Conservation (phyloP, 2,888 invertebrate species). For the Erebia palarica region DNA sequence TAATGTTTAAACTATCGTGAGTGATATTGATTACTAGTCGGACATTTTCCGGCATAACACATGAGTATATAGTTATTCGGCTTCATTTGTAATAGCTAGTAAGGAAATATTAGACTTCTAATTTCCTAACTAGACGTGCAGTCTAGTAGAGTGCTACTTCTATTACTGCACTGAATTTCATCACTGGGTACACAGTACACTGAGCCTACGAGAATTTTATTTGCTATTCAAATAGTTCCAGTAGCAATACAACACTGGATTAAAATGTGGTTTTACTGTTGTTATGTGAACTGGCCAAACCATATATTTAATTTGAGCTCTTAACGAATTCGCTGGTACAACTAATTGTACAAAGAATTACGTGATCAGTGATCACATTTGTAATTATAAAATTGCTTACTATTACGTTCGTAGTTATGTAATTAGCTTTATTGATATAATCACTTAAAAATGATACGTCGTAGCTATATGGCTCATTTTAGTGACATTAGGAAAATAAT, state of each 20-base stretch:
- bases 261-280: neutral
- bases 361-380: slow-evolving; percentile 11
- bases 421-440: slow-evolving; percentile 12
- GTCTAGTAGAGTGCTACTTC: too few relatives aligned
- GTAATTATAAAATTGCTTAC: neutral
- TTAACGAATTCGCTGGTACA: neutral
- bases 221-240: neutral
- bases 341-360: neutral
- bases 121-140: too few relatives aligned
- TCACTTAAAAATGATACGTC: neutral
- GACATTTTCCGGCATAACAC: too few relatives aligned
- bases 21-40: too few relatives aligned
- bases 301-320: slow-evolving; percentile 14
- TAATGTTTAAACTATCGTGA: too few relatives aligned
- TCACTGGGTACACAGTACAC: too few relatives aligned
- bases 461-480: slow-evolving; percentile 7
- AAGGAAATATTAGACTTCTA: too few relatives aligned
- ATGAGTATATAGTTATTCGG: too few relatives aligned
- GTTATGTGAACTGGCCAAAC: neutral
- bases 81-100: too few relatives aligned
- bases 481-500: slow-evolving; percentile 2
- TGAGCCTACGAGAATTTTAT: neutral
- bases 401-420: slow-evolving; percentile 2
- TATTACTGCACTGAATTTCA: too few relatives aligned
- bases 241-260: neutral